Evolutionary conservation across 1,140 invertebrate species (phyloP), one percentile per base, ranked within the genome.

Genomic region (Saxidomus purpurata): DNA sequence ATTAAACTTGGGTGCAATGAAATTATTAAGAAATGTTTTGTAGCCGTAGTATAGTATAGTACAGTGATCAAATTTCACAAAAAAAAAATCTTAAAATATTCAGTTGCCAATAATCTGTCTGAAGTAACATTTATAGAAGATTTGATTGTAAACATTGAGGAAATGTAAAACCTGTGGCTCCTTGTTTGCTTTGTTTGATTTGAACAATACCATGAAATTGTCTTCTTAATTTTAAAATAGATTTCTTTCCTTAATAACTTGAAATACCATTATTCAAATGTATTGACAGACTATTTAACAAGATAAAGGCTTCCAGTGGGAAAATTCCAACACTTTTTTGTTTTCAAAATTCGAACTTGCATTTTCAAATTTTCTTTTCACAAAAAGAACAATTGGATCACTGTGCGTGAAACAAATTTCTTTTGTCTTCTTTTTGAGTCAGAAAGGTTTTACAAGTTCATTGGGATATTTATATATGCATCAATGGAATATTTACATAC

Each of bases 351-450:
- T 49, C 17, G 47, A 49, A 55, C 11, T 55, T 22, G 19, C 52
- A 55, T 55, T 55, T n/a, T 11, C 6, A 28, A 63, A 63, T 63
- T 28, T 63, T 63, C 25, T 25, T 63, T 63, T 63, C 59, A 63
- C 19, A 59, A 22, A 28, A 1, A 22, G 15, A 63, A 63, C 59
- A 63, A 63, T 63, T 63, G 9, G 59, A 8, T 25, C 6, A 63
- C n/a, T 63, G 59, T 63, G 59, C 59, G 25, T 63, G 59, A 63
- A 63, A 63, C 59, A 63, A n/a, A 63, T 25, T 63, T 25, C 25
- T 63, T 63, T 63, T 63, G 59, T 63, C 28, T 28, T 63, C 59
- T 22, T 63, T 43, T 63, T 63, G 25, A 63, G 59, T 28, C 59
- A 63, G n/a, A 63, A 63, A 63, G 25, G 59, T 25, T 28, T 25